Evolutionary conservation across 1,140 invertebrate genomes (phyloP), one percentile per base, ranked within the genome.

Genomic region (Temnothorax nylanderi): DNA sequence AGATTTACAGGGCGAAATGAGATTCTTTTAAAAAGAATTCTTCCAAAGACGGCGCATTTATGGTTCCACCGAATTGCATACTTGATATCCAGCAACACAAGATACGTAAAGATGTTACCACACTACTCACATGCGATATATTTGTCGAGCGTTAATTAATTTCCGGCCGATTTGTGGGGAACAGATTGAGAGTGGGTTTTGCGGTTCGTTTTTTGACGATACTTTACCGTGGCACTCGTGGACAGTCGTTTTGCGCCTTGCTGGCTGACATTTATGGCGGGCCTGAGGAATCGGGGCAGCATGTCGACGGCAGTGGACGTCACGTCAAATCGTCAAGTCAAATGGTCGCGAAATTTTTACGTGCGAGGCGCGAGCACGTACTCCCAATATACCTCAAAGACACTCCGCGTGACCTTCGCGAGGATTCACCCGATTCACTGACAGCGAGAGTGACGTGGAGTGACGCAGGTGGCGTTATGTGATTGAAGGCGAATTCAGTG

Each of bases 201-300:
- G 13, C 32, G 18, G 5, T 85, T 32, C 7, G 16, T 18, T 3
- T 2, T 49, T 62, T 44, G 7, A n/a, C 58, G 21, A 65, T 51
- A 89, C 65, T 90, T 91, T 85, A 95, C 94, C 87, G 90, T 93
- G 8, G 92, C 67, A 34, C 91, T 94, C 18, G 94, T 95, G 0
- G 94, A 95, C 7, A 95, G 74, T 47, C 92, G 92, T 65, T 94
- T 95, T 0, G 91, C 93, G 78, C 94, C 92, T 75, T 93, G 92
- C 32, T 94, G 93, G 51, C 91, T 92, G 34, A 92, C 82, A 58
- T 77, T 80, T 62, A 94, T 65, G 2, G 91, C 91, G 18, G 93
- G 91, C 85, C 88, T 94, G 1, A 95, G 41, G 51, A 95, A 92
- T 80, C 94, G 92, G 69, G 93, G 93, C 86, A 95, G 65, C 94